Evolutionary conservation across 2,888 invertebrate genomes (phyloP), one percentile per base, ranked within the genome.

Genomic region (Dusona sp.): DNA sequence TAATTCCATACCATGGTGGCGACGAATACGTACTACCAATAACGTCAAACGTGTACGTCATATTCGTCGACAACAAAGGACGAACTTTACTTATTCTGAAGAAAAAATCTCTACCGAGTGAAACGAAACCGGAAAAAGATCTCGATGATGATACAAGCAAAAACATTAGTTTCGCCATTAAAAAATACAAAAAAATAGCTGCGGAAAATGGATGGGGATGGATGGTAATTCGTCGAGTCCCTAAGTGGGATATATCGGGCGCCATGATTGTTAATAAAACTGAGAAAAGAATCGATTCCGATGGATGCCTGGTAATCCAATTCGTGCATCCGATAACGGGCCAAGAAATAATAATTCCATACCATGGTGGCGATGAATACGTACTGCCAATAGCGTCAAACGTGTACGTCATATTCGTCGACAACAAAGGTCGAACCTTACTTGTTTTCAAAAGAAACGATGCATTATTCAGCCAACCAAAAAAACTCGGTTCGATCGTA

Each of bases 41-140:
- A 9, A 83, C 78, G 0, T 42, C 61, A 16, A n/a, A 74, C 36
- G 25, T 74, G 25, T 84, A 74, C 38, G 45, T 74, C 6, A 84
- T 84, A n/a, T 84, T 68, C 57, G 74, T 84, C 13, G 79, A 74
- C 16, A 2, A 16, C 33, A 1, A 25, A 45, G 68, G 57, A 1
- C 65, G 68, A 54, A 79, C 83, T 25, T 45, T 73, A 19, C 45
- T 82, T 16, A 61, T 82, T 68, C 19, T 45, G 36, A 33, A n/a
- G 8, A 33, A 33, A 36, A 7, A 65, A 19, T 19, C 16, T 36
- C 19, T n/a, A 48, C n/a, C n/a, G 19, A n/a, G 11, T 1, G 42
- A 29, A 25, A 13, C 25, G 2, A 25, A 57, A 25, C 54, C 54
- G 22, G 22, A 2, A 22, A 19, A 68, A 22, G 22, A 67, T 19